Evolutionary conservation across 1,140 invertebrate genomes (phyloP).

Genomic region (Sipha flava): DNA sequence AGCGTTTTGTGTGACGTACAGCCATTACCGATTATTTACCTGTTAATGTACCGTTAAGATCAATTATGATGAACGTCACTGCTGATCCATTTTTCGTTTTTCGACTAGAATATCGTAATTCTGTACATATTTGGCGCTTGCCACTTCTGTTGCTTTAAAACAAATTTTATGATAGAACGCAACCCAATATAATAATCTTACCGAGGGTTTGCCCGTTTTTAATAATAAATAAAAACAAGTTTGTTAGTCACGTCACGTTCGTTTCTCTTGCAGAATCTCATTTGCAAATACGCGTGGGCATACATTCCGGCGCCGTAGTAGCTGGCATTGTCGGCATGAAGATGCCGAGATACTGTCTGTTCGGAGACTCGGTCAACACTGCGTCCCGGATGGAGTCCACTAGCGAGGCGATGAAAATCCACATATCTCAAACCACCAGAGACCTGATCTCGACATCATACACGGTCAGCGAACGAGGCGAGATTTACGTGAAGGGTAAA

Average conservation of each 20-base stretch:
- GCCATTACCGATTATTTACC: too few species aligned
- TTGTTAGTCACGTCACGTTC: too few species aligned
- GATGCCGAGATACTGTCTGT: constrained; percentile 90
- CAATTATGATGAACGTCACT: too few species aligned
- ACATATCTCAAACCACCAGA: constrained; percentile 81
- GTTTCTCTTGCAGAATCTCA: constrained; percentile 58
- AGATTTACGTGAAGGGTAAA: constrained; percentile 79
- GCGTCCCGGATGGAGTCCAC: constrained; percentile 88
- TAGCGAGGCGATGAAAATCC: constrained; percentile 84
- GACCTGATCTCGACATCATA: constrained; percentile 67
- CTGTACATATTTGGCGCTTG: too few species aligned
- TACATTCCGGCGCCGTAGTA: constrained; percentile 83
- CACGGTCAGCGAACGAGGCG: constrained; percentile 66
- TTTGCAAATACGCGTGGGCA: constrained; percentile 79
- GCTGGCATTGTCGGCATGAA: constrained; percentile 91
- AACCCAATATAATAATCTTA: too few species aligned
- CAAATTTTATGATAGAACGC: too few species aligned
- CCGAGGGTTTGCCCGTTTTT: neutral
- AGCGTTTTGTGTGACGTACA: too few species aligned
- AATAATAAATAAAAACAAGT: too few species aligned
- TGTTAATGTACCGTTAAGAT: too few species aligned
- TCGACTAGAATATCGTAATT: too few species aligned
- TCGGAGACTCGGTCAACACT: constrained; percentile 88
- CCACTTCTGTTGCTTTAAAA: too few species aligned
- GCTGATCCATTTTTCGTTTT: too few species aligned